Conservation (phyloP, 2,888 invertebrate genomes). For the Agonum fuliginosum region DNA sequence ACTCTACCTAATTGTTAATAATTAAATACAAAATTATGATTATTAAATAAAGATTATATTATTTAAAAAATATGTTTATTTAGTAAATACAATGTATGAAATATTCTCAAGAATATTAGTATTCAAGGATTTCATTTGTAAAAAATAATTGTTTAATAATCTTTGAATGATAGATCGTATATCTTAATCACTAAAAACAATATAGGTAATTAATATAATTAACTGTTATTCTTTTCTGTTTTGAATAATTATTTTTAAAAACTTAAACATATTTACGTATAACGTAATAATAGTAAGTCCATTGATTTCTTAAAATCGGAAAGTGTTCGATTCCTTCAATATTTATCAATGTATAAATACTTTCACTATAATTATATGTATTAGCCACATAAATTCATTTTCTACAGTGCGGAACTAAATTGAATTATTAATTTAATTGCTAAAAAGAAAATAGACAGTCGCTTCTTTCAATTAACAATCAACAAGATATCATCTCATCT, state of each 20-base stretch:
- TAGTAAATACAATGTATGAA: conserved; percentile 9
- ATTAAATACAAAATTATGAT: conserved; percentile 15
- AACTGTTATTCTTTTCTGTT: not conserved
- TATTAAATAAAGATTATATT: conserved; percentile 19
- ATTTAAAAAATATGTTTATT: conserved; percentile 5
- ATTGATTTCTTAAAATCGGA: conserved; percentile 18
- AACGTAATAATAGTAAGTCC: not conserved
- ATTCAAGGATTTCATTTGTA: conserved; percentile 54
- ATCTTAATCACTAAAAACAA: conserved; percentile 30
- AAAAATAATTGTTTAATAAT: conserved; percentile 14
- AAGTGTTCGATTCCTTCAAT: conserved; percentile 1
- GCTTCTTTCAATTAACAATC: conserved; percentile 19
- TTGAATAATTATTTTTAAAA: not conserved
- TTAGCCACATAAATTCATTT: not conserved
- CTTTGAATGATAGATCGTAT: conserved; percentile 18
- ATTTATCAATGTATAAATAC: not conserved
- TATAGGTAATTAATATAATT: conserved; percentile 6
- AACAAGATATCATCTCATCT: conserved; percentile 29
- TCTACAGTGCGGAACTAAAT: conserved; percentile 25
- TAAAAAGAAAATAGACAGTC: conserved; percentile 32
- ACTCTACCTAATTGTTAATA: conserved; percentile 5
- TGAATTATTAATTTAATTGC: conserved; percentile 49
- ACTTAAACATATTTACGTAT: not conserved
- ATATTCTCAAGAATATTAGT: conserved; percentile 49
- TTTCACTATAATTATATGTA: conserved; percentile 20